Conservation (phyloP, 2,888 invertebrate genomes). For the Tortricodes alternella region DNA sequence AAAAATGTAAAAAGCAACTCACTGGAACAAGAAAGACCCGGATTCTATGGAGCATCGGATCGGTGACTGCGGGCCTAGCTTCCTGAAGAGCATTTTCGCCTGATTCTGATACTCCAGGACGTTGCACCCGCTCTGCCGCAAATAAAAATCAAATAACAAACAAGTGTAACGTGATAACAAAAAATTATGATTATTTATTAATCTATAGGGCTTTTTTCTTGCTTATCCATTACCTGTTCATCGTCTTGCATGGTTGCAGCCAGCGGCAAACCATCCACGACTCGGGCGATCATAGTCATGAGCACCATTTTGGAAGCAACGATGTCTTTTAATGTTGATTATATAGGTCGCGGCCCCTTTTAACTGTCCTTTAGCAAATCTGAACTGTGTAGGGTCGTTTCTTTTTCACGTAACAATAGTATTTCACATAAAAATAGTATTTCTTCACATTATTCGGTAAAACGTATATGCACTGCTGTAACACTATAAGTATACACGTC, state of each 20-base stretch:
- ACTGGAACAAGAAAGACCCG: constrained; percentile 99
- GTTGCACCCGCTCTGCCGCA: constrained; percentile 92
- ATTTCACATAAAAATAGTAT: constrained; percentile 50
- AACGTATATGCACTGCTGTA: constrained; percentile 51
- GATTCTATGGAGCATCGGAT: constrained; percentile 97
- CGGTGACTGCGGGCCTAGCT: constrained; percentile 95
- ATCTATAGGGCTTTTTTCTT: not conserved
- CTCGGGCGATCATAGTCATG: constrained; percentile 98
- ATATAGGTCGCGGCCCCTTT: not conserved
- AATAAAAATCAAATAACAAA: constrained; percentile 49
- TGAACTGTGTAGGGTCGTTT: constrained; percentile 37
- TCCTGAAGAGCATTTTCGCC: constrained; percentile 98
- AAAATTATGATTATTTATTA: not conserved
- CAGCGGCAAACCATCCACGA: constrained; percentile 96
- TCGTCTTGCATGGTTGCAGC: constrained; percentile 99
- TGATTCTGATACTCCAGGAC: constrained; percentile 99
- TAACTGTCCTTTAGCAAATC: constrained; percentile 36
- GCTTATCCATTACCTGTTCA: constrained; percentile 89
- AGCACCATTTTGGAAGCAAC: constrained; percentile 89
- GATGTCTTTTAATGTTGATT: not conserved
- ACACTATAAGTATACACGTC: constrained; percentile 57
- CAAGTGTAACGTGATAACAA: constrained; percentile 20
- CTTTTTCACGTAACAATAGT: constrained; percentile 43
- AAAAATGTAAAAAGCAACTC: constrained; percentile 78
- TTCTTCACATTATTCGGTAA: constrained; percentile 67